Evolutionary conservation across 1,140 invertebrate species (phyloP).

Genomic region (Dreissena polymorpha): DNA sequence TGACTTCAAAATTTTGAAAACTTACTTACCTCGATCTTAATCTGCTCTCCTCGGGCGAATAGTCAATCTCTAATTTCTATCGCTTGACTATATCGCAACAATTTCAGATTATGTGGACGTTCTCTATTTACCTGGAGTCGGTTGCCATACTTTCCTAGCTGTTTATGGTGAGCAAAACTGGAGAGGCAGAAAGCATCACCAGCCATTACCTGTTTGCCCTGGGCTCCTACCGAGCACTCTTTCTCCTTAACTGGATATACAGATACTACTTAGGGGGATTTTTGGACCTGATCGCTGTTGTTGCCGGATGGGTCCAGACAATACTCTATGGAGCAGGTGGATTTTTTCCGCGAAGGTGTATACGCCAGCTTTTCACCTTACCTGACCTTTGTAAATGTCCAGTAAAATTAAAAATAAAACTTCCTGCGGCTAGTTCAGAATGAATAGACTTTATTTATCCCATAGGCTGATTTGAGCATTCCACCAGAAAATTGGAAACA

Average conservation of each 20-base stretch:
- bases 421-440: no score
- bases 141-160: slow-evolving; percentile 99
- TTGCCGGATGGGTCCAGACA: slow-evolving; percentile 95
- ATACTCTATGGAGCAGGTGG: slow-evolving; percentile 83
- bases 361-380: no score
- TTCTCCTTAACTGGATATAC: slow-evolving; percentile 99
- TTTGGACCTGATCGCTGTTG: slow-evolving; percentile 97
- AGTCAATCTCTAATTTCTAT: background rate
- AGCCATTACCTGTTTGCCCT: slow-evolving; percentile 99
- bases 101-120: slow-evolving; percentile 94
- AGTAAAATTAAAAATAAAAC: no score
- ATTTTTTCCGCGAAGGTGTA: no score
- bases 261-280: slow-evolving; percentile 93
- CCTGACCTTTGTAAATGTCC: no score
- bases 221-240: slow-evolving; percentile 97
- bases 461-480: no score
- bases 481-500: no score
- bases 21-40: no score
- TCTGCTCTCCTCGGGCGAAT: background rate
- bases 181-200: slow-evolving; percentile 99
- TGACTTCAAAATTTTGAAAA: no score
- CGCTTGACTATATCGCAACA: background rate
- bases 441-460: no score
- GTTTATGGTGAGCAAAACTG: slow-evolving; percentile 99
- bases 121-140: slow-evolving; percentile 99